Evolutionary conservation across 2,113 vertebrate genomes (phyloP), one percentile per base, ranked within the genome.

Genomic region (Seriola aureovittata): DNA sequence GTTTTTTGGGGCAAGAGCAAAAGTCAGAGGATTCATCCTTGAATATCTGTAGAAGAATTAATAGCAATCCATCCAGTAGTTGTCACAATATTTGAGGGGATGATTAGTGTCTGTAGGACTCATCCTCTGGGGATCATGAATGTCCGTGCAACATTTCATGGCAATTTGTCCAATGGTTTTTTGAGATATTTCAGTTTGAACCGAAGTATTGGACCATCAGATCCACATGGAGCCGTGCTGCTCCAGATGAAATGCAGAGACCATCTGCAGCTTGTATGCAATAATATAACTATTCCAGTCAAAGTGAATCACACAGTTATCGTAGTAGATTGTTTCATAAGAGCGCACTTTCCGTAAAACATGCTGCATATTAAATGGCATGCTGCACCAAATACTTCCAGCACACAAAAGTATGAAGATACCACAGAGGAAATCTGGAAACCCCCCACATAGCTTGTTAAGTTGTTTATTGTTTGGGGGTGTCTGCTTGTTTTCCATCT

Each of bases 261-360:
- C 59, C 79, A 82, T 87, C 69, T 89, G 75, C 34, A 65, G 59
- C 64, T 5, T 69, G 81, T 2, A 42, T 81, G 64, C 10, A 46
- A 34, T 29, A 19, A 48, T 38, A 25, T 0, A 70, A 67, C 71
- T 9, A 83, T 80, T 52, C 38, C 66, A 60, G n/a, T 8, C 29
- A 62, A 65, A 69, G 21, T 74, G 44, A 82, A 63, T 74, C 62
- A 82, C 9, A 16, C 6, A 19, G 5, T 73, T 46, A 23, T 34
- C 25, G 66, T 71, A 59, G 4, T 44, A n/a, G 50, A 40, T 0
- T 8, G 14, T 81, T 83, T 71, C 50, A 59, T 10, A 54, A 62
- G 29, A 60, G 4, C 7, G 6, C 9, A 57, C 36, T 64, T 77
- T 59, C 38, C 42, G 83, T 60, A 40, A 87, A 77, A 64, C 19